These are phyloP conservation scores for Corvus cornix DNA, from an alignment of 2,113 vertebrate genomes.

Conservation along the genomic window DNA sequence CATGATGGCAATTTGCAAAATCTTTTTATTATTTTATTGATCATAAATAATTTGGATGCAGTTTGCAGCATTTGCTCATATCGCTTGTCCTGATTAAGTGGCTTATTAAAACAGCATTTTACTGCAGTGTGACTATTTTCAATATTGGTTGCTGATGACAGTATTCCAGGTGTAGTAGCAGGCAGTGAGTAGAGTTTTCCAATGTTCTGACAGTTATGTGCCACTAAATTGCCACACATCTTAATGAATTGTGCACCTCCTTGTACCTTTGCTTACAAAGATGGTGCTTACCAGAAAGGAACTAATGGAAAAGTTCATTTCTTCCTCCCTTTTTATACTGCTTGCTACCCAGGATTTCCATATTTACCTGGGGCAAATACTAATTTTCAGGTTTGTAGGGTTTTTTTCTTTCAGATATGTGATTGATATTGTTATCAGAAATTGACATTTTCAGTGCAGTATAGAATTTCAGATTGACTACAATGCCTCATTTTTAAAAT, in stretches of 20 bases:
- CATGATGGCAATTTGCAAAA: not conserved
- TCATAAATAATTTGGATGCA: not conserved
- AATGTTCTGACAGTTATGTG: not conserved
- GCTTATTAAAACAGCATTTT: not conserved
- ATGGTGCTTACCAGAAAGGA: not conserved
- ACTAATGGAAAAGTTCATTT: not conserved
- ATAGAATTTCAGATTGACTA: not conserved
- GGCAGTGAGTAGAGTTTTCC: not conserved
- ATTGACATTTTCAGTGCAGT: not conserved
- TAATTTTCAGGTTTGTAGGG: not conserved
- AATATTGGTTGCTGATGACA: not conserved
- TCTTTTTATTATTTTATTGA: slow-evolving; percentile 10
- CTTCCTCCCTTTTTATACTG: not conserved
- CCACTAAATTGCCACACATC: not conserved
- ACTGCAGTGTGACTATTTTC: not conserved
- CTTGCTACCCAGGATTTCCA: not conserved
- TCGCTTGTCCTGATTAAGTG: not conserved
- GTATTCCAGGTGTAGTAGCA: not conserved
- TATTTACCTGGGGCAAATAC: not conserved
- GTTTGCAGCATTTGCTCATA: not conserved
- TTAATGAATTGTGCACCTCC: not conserved
- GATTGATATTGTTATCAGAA: not conserved
- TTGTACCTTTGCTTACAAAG: not conserved
- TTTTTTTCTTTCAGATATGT: not conserved
- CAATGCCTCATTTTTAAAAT: not conserved